Percentiles rank a stretch among this genome's conserved stretches.
These are phyloP conservation scores for Agelastica alni DNA, from an alignment of 2,888 invertebrate genomes.

Conservation along the genomic window DNA sequence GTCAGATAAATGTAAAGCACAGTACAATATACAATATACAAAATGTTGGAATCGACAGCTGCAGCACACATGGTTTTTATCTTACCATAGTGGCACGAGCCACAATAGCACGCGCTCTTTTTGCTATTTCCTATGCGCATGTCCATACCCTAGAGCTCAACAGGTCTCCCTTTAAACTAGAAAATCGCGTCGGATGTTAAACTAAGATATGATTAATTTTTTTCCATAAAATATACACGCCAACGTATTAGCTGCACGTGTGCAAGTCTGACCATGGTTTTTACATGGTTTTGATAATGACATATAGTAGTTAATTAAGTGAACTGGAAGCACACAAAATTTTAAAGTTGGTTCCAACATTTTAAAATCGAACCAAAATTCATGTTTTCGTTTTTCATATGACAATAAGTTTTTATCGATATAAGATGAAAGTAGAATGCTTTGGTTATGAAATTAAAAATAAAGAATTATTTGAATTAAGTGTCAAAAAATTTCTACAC, in stretches of 20 bases:
- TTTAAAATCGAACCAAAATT: too few species aligned
- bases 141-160: constrained; percentile 33
- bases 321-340: too few species aligned
- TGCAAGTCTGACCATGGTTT: too few species aligned
- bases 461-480: too few species aligned
- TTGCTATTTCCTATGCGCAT: constrained; percentile 35
- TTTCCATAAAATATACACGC: constrained; percentile 1
- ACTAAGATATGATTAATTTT: not conserved
- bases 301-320: too few species aligned
- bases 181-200: not conserved
- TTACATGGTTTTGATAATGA: too few species aligned
- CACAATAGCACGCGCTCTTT: constrained; percentile 39
- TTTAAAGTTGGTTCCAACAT: too few species aligned
- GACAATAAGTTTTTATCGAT: too few species aligned
- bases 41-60: constrained; percentile 40
- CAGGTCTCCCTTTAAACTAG: constrained; percentile 33
- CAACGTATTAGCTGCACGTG: not conserved
- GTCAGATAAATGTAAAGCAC: constrained; percentile 40
- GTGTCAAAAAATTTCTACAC: too few species aligned
- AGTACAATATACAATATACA: constrained; percentile 35
- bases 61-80: constrained; percentile 33
- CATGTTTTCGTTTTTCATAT: too few species aligned
- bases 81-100: constrained; percentile 38
- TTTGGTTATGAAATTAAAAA: too few species aligned
- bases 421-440: too few species aligned